Percentiles rank a stretch among this genome's conserved stretches.
Evolutionary conservation across 2,113 vertebrate species (phyloP).

Genomic region (Poeciliopsis occidentalis): DNA sequence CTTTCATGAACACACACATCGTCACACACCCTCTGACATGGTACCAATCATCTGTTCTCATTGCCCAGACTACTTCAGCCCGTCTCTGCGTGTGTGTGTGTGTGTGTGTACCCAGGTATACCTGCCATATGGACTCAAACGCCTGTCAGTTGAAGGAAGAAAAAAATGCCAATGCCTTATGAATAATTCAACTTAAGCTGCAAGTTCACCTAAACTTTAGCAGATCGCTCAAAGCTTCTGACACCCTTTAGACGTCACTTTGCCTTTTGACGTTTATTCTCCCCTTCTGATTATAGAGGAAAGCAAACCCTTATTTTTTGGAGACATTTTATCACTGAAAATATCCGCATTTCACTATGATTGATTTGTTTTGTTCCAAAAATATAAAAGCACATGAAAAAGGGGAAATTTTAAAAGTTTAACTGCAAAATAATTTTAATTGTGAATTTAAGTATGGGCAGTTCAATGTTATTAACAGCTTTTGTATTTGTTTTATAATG

Average conservation of each 20-base stretch:
- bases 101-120: conserved; percentile 23
- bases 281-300: conserved; percentile 1
- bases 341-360: background rate
- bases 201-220: conserved; percentile 50
- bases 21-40: conserved; percentile 19
- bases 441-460: no score
- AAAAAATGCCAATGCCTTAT: conserved; percentile 57
- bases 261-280: conserved; percentile 3
- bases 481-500: no score
- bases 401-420: background rate
- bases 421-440: background rate
- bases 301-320: background rate
- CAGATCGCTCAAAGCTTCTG: conserved; percentile 24
- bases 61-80: conserved; percentile 11
- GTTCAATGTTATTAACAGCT: no score
- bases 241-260: conserved; percentile 13
- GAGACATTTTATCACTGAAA: background rate
- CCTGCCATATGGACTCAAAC: conserved; percentile 62
- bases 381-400: background rate
- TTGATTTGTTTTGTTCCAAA: background rate
- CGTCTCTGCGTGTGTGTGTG: conserved; percentile 9
- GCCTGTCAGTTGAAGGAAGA: conserved; percentile 65
- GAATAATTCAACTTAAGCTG: conserved; percentile 68
- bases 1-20: conserved; percentile 14
- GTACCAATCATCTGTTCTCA: conserved; percentile 58